Evolutionary conservation across 2,113 vertebrate species (phyloP).

Genomic region (sheep (Ovis aries)): DNA sequence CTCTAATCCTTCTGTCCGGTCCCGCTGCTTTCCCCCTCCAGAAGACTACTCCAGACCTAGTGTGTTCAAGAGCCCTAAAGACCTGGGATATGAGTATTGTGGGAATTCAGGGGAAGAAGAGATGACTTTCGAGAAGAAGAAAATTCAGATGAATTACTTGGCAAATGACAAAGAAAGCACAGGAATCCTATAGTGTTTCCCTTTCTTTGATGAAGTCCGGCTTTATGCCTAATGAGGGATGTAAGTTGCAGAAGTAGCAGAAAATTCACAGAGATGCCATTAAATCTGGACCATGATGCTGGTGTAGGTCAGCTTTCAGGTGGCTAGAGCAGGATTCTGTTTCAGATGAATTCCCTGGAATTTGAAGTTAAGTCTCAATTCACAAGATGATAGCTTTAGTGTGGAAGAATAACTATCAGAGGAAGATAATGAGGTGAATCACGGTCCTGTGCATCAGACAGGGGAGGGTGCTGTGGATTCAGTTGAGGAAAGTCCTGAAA

Average conservation of each 20-base stretch:
- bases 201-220: slow-evolving; percentile 89
- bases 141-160: slow-evolving; percentile 68
- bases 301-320: slow-evolving; percentile 75
- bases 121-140: slow-evolving; percentile 44
- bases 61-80: not conserved
- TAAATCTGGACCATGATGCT: slow-evolving; percentile 74
- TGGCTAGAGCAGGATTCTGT: slow-evolving; percentile 80
- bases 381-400: slow-evolving; percentile 86
- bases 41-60: not conserved
- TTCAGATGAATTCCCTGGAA: slow-evolving; percentile 89
- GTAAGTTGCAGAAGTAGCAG: slow-evolving; percentile 80
- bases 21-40: accelerated
- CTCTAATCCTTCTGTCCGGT: not conserved
- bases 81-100: not conserved
- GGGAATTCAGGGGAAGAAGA: not conserved
- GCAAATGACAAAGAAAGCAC: slow-evolving; percentile 83
- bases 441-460: slow-evolving; percentile 85
- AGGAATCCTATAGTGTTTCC: slow-evolving; percentile 86
- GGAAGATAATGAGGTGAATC: slow-evolving; percentile 84
- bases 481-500: slow-evolving; percentile 90
- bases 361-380: slow-evolving; percentile 89
- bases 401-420: slow-evolving; percentile 84
- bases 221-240: slow-evolving; percentile 87
- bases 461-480: slow-evolving; percentile 83
- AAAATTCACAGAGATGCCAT: slow-evolving; percentile 82